Conservation (phyloP, 2,888 invertebrate genomes). For the Trichogramma evanescens region DNA sequence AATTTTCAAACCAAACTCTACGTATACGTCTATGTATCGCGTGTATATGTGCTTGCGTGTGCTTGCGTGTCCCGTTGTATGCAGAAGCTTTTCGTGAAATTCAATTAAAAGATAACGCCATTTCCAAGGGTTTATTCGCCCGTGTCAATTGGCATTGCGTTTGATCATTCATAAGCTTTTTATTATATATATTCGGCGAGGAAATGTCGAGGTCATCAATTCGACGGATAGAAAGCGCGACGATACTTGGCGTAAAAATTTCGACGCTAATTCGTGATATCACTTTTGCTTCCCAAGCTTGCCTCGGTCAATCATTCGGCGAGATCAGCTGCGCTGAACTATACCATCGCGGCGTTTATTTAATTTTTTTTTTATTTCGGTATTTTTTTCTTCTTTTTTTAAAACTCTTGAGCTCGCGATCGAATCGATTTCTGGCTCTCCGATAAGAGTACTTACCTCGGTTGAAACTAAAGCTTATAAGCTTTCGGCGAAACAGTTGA, state of each 20-base stretch:
- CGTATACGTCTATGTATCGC: too few relatives aligned
- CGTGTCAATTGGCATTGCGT: slow-evolving; percentile 9
- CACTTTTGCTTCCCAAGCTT: background rate
- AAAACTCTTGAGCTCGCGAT: background rate
- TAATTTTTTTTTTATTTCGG: background rate
- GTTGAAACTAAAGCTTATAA: too few relatives aligned
- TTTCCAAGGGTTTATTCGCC: slow-evolving; percentile 11
- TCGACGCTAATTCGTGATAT: slow-evolving; percentile 12
- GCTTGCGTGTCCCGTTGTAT: background rate
- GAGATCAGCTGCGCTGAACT: too few relatives aligned
- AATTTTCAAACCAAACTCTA: too few relatives aligned
- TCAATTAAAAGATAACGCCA: slow-evolving; percentile 18
- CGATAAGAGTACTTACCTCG: too few relatives aligned
- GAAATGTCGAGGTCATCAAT: too few relatives aligned
- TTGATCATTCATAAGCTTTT: slow-evolving; percentile 9
- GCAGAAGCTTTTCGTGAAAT: background rate
- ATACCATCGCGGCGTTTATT: background rate
- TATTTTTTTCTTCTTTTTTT: slow-evolving; percentile 6
- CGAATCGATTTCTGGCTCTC: too few relatives aligned
- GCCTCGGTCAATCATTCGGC: too few relatives aligned
- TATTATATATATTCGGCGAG: too few relatives aligned
- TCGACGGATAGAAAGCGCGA: too few relatives aligned
- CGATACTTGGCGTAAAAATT: too few relatives aligned
- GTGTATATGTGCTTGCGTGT: background rate
- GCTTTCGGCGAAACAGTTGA: too few relatives aligned